phyloP scores from a whole-genome alignment of 2,888 invertebrate genomes.

The Platypus cylindrus region DNA sequence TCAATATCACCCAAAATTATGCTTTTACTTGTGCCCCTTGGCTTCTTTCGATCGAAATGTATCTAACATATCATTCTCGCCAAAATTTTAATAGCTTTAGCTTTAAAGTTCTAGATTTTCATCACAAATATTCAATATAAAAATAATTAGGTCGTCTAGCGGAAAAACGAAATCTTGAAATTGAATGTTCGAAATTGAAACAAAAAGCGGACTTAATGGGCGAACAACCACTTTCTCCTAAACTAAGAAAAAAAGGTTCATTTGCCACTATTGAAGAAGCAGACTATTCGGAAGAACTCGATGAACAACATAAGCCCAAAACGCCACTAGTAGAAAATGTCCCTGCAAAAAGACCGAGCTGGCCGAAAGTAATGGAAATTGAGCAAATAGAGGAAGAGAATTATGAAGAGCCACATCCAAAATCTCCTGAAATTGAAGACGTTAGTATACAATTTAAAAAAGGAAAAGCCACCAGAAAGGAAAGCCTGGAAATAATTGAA shows the following conservation, averaged over 20 bases:
- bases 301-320: slow-evolving; percentile 14
- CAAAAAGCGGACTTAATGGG: slow-evolving; percentile 23
- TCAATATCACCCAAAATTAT: too few species aligned
- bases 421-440: slow-evolving; percentile 11
- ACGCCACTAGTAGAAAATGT: slow-evolving; percentile 14
- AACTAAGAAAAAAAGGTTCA: slow-evolving; percentile 12
- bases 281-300: slow-evolving; percentile 18
- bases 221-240: slow-evolving; percentile 25
- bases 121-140: slow-evolving; percentile 10
- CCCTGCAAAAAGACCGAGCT: slow-evolving; percentile 18
- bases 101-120: too few species aligned
- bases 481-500: slow-evolving; percentile 16
- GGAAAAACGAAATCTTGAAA: slow-evolving; percentile 24
- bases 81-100: too few species aligned
- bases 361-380: slow-evolving; percentile 23
- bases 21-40: too few species aligned
- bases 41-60: too few species aligned
- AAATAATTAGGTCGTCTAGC: slow-evolving; percentile 19
- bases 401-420: slow-evolving; percentile 10
- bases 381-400: slow-evolving; percentile 26
- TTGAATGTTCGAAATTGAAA: slow-evolving; percentile 14
- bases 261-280: slow-evolving; percentile 22
- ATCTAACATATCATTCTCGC: too few species aligned
- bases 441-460: slow-evolving; percentile 22
- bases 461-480: slow-evolving; percentile 23